These are phyloP conservation scores for Sinhomidia bicolor DNA, from an alignment of 2,888 invertebrate genomes.

Conservation along the genomic window DNA sequence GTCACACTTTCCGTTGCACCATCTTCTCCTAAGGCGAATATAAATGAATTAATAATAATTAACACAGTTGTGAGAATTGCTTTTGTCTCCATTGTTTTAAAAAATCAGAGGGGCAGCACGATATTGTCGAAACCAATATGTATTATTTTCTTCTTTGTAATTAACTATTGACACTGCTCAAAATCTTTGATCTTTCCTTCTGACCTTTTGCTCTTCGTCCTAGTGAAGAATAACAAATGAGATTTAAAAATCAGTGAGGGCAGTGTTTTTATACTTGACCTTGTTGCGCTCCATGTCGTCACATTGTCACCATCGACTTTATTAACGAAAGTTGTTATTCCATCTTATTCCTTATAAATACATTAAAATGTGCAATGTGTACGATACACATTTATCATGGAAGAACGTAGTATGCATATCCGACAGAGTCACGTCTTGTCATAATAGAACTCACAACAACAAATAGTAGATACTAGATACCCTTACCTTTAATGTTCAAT, in stretches of 20 bases:
- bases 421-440: not conserved
- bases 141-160: not conserved
- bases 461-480: too few relatives aligned
- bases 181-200: not conserved
- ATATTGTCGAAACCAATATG: not conserved
- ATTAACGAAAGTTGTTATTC: not conserved
- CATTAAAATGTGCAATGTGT: slow-evolving; percentile 13
- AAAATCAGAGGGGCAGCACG: not conserved
- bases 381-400: slow-evolving; percentile 7
- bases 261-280: slow-evolving; percentile 70
- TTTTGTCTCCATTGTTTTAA: slow-evolving; percentile 15
- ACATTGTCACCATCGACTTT: not conserved
- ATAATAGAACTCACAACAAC: too few relatives aligned
- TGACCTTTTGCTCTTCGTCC: slow-evolving; percentile 65
- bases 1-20: slow-evolving; percentile 24
- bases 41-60: not conserved
- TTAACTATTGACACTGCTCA: not conserved
- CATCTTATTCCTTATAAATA: too few relatives aligned
- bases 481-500: too few relatives aligned
- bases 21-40: not conserved
- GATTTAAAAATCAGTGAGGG: slow-evolving; percentile 23
- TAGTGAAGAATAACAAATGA: slow-evolving; percentile 47
- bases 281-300: slow-evolving; percentile 61
- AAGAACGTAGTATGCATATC: not conserved
- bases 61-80: not conserved